These are phyloP conservation scores for Eremobia ochroleuca DNA, from an alignment of 2,888 invertebrate species.

Conservation along the genomic window DNA sequence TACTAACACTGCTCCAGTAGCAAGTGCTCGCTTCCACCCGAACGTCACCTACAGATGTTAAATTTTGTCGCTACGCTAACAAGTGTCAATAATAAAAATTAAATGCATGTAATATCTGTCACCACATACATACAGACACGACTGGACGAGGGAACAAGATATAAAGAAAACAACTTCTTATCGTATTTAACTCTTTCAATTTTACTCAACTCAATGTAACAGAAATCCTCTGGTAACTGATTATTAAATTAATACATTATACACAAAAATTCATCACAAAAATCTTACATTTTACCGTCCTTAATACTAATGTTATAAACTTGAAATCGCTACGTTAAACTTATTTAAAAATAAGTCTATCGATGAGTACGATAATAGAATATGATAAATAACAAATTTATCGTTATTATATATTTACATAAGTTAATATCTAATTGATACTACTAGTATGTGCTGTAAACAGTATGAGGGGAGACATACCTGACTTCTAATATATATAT, in stretches of 20 bases:
- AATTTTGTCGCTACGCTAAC: conserved; percentile 85
- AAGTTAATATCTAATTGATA: conserved; percentile 83
- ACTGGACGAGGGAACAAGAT: conserved; percentile 81
- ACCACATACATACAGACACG: conserved; percentile 70
- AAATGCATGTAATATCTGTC: conserved; percentile 73
- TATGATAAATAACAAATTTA: conserved; percentile 90
- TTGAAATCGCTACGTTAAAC: conserved; percentile 86
- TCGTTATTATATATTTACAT: conserved; percentile 88
- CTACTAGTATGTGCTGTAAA: conserved; percentile 86
- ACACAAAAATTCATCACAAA: conserved; percentile 87
- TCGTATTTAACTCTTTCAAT: conserved; percentile 85
- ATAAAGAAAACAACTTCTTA: conserved; percentile 88
- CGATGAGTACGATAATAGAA: conserved; percentile 87
- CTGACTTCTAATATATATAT: conserved; percentile 83
- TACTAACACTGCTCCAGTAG: conserved; percentile 24
- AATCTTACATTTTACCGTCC: conserved; percentile 80
- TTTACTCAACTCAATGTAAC: conserved; percentile 90
- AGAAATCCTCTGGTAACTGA: conserved; percentile 89
- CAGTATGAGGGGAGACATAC: conserved; percentile 84
- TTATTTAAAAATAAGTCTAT: conserved; percentile 89
- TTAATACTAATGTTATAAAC: conserved; percentile 85
- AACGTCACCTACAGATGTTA: conserved; percentile 74
- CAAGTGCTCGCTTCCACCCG: conserved; percentile 60
- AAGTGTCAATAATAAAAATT: conserved; percentile 72
- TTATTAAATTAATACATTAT: conserved; percentile 88